Conservation (phyloP, 1,140 invertebrate species). For the Semibalanus balanoides region DNA sequence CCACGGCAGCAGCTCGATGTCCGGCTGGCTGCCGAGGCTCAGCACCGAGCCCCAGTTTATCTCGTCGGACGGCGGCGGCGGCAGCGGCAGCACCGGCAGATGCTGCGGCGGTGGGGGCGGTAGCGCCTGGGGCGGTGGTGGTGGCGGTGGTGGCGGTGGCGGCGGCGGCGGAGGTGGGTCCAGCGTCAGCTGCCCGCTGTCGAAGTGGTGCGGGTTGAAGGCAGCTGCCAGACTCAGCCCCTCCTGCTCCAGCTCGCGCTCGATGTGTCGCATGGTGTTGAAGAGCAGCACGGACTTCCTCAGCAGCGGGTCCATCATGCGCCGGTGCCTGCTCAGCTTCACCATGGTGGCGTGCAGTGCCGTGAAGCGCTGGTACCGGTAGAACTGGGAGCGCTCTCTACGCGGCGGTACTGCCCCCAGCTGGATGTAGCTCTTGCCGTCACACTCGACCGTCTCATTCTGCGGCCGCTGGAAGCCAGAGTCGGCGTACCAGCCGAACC, state of each 20-base stretch:
- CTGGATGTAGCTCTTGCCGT: conserved; percentile 5
- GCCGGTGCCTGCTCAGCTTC: conserved; percentile 72
- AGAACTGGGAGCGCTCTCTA: conserved; percentile 25
- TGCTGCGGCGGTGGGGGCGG: conserved; percentile 18
- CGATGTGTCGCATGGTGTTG: conserved; percentile 78
- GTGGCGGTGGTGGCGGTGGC: conserved; percentile 28
- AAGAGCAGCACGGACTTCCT: conserved; percentile 83
- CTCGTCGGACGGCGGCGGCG: conserved; percentile 9
- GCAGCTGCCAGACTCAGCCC: conserved; percentile 27
- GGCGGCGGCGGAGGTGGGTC: conserved; percentile 26
- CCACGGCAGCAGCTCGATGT: conserved; percentile 42
- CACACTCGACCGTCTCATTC: conserved; percentile 2
- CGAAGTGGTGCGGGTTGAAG: conserved; percentile 17
- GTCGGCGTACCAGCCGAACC: neutral
- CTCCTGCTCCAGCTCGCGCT: conserved; percentile 76
- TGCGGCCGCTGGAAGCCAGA: neutral
- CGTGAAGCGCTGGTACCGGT: conserved; percentile 66
- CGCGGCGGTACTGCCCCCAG: neutral
- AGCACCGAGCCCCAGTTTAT: conserved; percentile 85
- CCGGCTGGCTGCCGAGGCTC: conserved; percentile 64
- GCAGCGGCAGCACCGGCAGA: too few species aligned
- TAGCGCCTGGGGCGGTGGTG: conserved; percentile 11
- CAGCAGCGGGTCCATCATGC: conserved; percentile 76
- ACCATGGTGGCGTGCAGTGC: conserved; percentile 85
- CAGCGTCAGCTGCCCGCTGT: conserved; percentile 13